Evolutionary conservation across 2,888 invertebrate genomes (phyloP).

Genomic region (Pyrrhia umbra): DNA sequence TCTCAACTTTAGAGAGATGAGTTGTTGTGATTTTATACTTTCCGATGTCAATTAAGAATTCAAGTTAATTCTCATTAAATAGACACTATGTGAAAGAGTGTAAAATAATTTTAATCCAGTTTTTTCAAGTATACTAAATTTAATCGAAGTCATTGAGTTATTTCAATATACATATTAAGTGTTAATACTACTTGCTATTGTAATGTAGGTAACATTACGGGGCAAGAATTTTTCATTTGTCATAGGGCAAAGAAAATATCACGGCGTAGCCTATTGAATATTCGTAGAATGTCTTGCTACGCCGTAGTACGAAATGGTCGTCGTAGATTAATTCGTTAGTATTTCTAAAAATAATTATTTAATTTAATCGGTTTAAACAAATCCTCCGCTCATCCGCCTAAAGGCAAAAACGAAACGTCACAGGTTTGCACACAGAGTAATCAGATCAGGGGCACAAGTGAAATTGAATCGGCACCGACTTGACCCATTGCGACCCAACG

Average conservation of each 20-base stretch:
- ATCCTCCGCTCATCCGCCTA: slow-evolving; percentile 53
- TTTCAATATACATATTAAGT: too few species aligned
- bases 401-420: slow-evolving; percentile 70
- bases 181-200: too few species aligned
- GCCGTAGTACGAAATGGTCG: background rate
- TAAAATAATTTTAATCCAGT: too few species aligned
- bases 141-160: too few species aligned
- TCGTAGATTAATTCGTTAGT: background rate
- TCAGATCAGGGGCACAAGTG: slow-evolving; percentile 85
- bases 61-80: too few species aligned
- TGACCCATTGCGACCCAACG: slow-evolving; percentile 75
- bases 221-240: too few species aligned
- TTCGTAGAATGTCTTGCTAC: slow-evolving; percentile 1
- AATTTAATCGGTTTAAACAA: slow-evolving; percentile 54
- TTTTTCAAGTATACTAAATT: too few species aligned
- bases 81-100: too few species aligned
- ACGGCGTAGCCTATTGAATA: slow-evolving; percentile 32
- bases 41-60: too few species aligned
- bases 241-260: background rate
- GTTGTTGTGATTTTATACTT: too few species aligned
- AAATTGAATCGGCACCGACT: slow-evolving; percentile 87
- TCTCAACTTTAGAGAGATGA: too few species aligned
- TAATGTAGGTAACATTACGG: too few species aligned
- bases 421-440: slow-evolving; percentile 80
- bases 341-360: slow-evolving; percentile 23